Conservation (phyloP, 2,888 invertebrate genomes). For the Antitype chi region DNA sequence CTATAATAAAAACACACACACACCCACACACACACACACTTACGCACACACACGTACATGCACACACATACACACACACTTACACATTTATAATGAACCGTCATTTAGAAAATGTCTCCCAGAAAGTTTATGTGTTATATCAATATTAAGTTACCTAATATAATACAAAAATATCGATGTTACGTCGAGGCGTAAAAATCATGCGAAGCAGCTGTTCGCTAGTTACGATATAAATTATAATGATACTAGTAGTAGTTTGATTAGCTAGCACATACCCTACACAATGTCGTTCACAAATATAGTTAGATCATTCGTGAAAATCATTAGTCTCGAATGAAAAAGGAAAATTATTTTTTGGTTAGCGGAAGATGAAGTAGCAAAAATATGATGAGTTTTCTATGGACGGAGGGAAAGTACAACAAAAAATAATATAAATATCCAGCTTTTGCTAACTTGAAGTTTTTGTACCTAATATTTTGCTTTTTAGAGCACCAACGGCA, state of each 20-base stretch:
- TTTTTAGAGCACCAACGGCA: conserved; percentile 26
- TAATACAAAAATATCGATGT: neutral
- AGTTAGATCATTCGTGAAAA: too few species aligned
- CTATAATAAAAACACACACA: too few species aligned
- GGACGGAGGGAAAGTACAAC: neutral
- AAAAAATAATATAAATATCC: neutral
- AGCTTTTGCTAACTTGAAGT: neutral
- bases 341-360: neutral
- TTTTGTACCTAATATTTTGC: conserved; percentile 35
- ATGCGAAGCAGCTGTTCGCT: too few species aligned
- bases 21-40: too few species aligned
- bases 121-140: neutral
- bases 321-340: neutral
- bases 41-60: too few species aligned
- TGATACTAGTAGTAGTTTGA: neutral
- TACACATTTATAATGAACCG: too few species aligned
- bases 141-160: neutral
- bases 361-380: too few species aligned
- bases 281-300: neutral
- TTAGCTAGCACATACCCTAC: neutral
- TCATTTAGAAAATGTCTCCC: too few species aligned
- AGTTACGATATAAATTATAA: neutral
- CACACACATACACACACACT: too few species aligned
- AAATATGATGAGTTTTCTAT: neutral
- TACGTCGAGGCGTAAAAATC: neutral